A percentile compares a stretch with the other conserved stretches of the same genome.
phyloP scores from a whole-genome alignment of 2,113 vertebrate species.

The Ophiodon elongatus region DNA sequence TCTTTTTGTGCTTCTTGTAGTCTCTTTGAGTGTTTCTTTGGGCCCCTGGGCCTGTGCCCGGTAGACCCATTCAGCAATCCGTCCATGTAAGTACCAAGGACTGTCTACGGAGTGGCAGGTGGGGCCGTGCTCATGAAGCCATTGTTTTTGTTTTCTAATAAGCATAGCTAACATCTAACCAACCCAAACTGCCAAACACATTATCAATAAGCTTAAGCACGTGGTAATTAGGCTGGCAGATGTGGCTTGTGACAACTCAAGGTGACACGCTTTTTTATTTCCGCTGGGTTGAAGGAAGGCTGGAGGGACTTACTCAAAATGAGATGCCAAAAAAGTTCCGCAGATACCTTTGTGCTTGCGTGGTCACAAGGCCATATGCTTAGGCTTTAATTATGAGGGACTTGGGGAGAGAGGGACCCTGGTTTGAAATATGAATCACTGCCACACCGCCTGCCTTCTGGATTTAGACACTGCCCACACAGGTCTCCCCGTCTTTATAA shows the following conservation, averaged over 20 bases:
- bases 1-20: too few species aligned
- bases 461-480: constrained; percentile 57
- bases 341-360: constrained; percentile 73
- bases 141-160: neutral
- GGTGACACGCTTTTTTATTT: constrained; percentile 79
- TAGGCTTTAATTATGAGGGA: constrained; percentile 86
- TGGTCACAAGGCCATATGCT: constrained; percentile 84
- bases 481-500: constrained; percentile 47
- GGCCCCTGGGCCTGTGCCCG: too few species aligned
- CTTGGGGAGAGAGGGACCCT: constrained; percentile 81
- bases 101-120: neutral
- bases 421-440: constrained; percentile 82
- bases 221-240: constrained; percentile 69
- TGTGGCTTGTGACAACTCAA: constrained; percentile 72
- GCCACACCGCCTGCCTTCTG: constrained; percentile 72
- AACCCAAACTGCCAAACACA: constrained; percentile 23
- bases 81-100: neutral
- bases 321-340: constrained; percentile 65
- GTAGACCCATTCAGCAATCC: too few species aligned
- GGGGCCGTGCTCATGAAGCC: neutral
- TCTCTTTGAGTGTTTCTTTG: neutral
- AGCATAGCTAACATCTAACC: neutral
- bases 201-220: constrained; percentile 53
- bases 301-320: constrained; percentile 63
- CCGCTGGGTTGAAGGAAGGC: constrained; percentile 50